These are phyloP conservation scores for Phthorimaea operculella DNA, from an alignment of 1,140 invertebrate species.

Conservation along the genomic window DNA sequence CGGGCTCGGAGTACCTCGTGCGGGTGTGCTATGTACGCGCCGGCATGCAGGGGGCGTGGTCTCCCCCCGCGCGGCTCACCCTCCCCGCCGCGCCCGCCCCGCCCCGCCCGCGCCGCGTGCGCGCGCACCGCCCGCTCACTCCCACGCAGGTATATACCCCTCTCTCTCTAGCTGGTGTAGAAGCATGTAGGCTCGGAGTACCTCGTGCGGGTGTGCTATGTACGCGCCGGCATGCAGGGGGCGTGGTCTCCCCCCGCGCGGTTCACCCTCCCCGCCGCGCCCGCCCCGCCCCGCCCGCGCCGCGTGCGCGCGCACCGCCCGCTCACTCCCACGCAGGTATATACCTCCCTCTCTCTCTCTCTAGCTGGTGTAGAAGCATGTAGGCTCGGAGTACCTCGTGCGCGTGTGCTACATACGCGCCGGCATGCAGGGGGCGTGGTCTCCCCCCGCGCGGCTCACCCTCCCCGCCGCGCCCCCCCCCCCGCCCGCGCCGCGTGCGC, in stretches of 20 bases:
- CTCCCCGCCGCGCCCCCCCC: slow-evolving; percentile 25
- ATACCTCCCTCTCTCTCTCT: too few relatives aligned
- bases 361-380: too few relatives aligned
- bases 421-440: slow-evolving; percentile 74
- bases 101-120: slow-evolving; percentile 16
- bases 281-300: slow-evolving; percentile 17
- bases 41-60: slow-evolving; percentile 74
- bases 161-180: too few relatives aligned
- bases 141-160: neutral
- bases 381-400: slow-evolving; percentile 78
- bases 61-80: slow-evolving; percentile 69
- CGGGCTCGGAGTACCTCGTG: slow-evolving; percentile 77
- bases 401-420: slow-evolving; percentile 79
- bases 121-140: slow-evolving; percentile 19
- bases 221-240: slow-evolving; percentile 74
- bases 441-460: slow-evolving; percentile 69
- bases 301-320: slow-evolving; percentile 22
- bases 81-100: slow-evolving; percentile 27
- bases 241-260: slow-evolving; percentile 73
- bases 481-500: slow-evolving; percentile 17
- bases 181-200: slow-evolving; percentile 82
- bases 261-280: slow-evolving; percentile 50
- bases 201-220: slow-evolving; percentile 76
- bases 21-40: slow-evolving; percentile 79
- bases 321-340: slow-evolving; percentile 5